Base-by-base conservation (phyloP, 1,140 invertebrate genomes). In the Pachyrhynchus sulphureomaculatus region DNA sequence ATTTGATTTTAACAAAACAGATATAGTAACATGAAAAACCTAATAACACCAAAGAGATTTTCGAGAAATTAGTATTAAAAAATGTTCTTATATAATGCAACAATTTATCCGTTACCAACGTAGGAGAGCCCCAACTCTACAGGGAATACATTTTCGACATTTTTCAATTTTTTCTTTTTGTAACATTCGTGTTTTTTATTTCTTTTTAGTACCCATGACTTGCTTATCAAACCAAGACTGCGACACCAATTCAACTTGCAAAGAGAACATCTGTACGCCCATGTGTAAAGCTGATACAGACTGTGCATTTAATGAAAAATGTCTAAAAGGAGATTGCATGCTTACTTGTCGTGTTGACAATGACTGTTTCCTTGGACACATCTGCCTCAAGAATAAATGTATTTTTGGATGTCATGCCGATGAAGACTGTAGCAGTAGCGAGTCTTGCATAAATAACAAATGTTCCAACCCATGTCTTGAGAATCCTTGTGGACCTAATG, bases 271-370 rank as follows among this genome's bases (percentile, higher is more conserved):
- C 66, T 95, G 92, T 71, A 74, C 88, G 36, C 87, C 88, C 0
- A 79, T 80, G 20, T 96, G 93, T 71, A 75, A 76, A 21, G 76
- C 72, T n/a, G 92, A 96, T 75, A 85, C 88, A 63, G 83, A 92
- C 52, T 96, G 93, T 76, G 92, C 92, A n/a, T 81, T 90, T 44
- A 95, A 95, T 72, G 92, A 95, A 75, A 91, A 92, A 77, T 96
- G 93, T 77, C 78, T 91, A 3, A 82, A 83, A 68, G 87, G 86
- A 51, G 87, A 85, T 67, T 96, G 93, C 71, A 84, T 91, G 53
- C 78, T 95, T 21, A 95, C 92, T 1, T 96, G 93, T 69, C 84
- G 90, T 47, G 83, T 93, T 0, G 91, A 95, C 72, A 92, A 94
- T 65, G 93, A 95, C 69, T 95, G 93, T 71, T 94, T 93, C 82